Conservation (phyloP, 2,888 invertebrate species). For the Stegana nigrithorax region DNA sequence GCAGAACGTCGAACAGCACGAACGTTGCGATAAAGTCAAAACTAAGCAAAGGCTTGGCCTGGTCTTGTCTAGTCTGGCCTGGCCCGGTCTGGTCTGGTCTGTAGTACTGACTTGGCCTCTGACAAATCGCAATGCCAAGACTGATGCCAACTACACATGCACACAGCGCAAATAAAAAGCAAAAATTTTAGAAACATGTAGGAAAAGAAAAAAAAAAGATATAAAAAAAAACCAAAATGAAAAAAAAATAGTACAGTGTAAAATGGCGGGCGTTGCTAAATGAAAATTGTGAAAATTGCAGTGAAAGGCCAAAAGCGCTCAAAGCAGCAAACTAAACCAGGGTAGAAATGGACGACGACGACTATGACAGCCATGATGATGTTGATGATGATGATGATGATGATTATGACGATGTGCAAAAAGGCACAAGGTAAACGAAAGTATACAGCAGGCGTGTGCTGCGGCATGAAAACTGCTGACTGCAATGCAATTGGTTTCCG, state of each 20-base stretch:
- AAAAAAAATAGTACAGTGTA: not conserved
- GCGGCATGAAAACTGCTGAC: not conserved
- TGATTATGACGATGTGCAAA: no score
- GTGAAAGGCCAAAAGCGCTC: slow-evolving; percentile 2
- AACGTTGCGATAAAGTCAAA: not conserved
- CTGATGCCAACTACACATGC: not conserved
- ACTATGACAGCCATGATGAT: not conserved
- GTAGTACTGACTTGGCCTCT: slow-evolving; percentile 2
- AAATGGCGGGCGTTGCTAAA: slow-evolving; percentile 9
- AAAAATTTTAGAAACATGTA: not conserved
- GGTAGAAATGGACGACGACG: not conserved
- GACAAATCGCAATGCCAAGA: slow-evolving; percentile 6
- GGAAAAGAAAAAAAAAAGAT: not conserved
- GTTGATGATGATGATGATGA: no score
- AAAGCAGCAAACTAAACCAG: slow-evolving; percentile 12
- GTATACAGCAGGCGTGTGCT: slow-evolving; percentile 21
- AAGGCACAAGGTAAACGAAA: slow-evolving; percentile 40
- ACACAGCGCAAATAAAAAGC: not conserved
- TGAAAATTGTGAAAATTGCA: not conserved
- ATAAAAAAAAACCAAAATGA: not conserved
- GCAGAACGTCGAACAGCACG: not conserved
- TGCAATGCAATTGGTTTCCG: slow-evolving; percentile 41
- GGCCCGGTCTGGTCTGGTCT: no score
- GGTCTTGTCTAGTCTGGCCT: not conserved
- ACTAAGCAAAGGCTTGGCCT: slow-evolving; percentile 8